phyloP scores from a whole-genome alignment of 2,888 invertebrate species.

The Watsonalla cultraria region DNA sequence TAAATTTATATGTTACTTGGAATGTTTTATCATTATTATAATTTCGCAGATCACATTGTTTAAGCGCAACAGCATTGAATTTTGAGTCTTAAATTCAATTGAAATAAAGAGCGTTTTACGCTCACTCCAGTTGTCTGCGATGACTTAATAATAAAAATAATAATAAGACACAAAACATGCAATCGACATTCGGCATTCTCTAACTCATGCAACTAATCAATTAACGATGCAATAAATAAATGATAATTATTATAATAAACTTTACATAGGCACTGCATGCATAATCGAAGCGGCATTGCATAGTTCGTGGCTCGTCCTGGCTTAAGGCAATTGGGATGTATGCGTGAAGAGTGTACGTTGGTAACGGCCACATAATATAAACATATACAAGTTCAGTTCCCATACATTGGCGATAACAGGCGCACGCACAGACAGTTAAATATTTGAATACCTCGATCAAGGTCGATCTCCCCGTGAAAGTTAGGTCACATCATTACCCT shows the following conservation, averaged over 20 bases:
- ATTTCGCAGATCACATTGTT: neutral
- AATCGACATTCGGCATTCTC: conserved; percentile 35
- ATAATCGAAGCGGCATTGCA: conserved; percentile 49
- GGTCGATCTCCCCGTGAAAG: too few species aligned
- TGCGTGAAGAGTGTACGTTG: conserved; percentile 11
- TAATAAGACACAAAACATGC: conserved; percentile 56
- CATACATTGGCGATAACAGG: too few species aligned
- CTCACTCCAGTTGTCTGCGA: neutral
- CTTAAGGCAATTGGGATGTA: conserved; percentile 8
- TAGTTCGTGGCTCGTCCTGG: conserved; percentile 55
- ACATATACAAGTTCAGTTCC: too few species aligned
- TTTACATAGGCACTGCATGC: conserved; percentile 36
- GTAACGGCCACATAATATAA: neutral
- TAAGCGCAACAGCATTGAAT: neutral
- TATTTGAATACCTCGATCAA: too few species aligned
- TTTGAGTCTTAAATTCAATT: neutral
- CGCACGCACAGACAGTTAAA: too few species aligned
- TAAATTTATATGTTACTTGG: neutral
- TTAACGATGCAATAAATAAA: conserved; percentile 42
- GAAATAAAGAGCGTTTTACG: neutral
- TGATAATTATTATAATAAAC: conserved; percentile 27
- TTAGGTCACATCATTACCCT: too few species aligned
- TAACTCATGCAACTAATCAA: conserved; percentile 43
- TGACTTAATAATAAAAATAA: neutral
- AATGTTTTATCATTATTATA: too few species aligned